phyloP scores from a whole-genome alignment of 1,140 invertebrate genomes.

The Acyrthosiphon pisum region DNA sequence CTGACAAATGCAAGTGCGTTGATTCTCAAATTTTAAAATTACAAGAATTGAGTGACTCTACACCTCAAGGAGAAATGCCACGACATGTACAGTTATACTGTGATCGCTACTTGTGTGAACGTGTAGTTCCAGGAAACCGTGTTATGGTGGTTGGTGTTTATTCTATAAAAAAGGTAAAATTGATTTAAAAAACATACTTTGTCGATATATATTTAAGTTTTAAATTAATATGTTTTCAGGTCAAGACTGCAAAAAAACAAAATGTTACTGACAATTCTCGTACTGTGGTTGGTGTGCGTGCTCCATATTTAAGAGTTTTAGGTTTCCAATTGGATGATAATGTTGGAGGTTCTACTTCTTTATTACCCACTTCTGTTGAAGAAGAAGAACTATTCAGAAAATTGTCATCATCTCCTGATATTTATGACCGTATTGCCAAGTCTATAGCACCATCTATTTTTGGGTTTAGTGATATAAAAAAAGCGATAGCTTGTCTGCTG shows the following conservation, averaged over 20 bases:
- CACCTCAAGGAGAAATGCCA: constrained; percentile 98
- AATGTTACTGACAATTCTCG: constrained; percentile 37
- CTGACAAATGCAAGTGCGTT: constrained; percentile 96
- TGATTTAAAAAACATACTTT: background rate
- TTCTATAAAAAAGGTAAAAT: constrained; percentile 91
- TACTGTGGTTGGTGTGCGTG: constrained; percentile 80
- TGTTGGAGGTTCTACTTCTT: constrained; percentile 73
- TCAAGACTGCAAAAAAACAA: constrained; percentile 42
- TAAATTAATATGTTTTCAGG: constrained; percentile 21
- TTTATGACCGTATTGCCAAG: constrained; percentile 88
- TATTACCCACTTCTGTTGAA: constrained; percentile 71
- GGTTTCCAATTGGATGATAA: constrained; percentile 88
- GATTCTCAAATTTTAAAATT: constrained; percentile 93
- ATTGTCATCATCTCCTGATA: constrained; percentile 82
- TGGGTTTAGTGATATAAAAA: constrained; percentile 95
- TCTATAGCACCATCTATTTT: constrained; percentile 98
- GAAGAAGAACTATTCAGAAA: constrained; percentile 93
- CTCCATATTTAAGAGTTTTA: constrained; percentile 93
- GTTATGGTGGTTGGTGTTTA: constrained; percentile 94
- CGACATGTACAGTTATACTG: constrained; percentile 94
- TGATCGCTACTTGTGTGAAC: constrained; percentile 94
- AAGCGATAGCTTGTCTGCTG: constrained; percentile 93
- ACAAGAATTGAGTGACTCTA: constrained; percentile 95
- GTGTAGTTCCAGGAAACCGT: constrained; percentile 94
- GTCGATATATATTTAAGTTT: background rate